Evolutionary conservation across 2,113 vertebrate genomes (phyloP), one percentile per base, ranked within the genome.

Genomic region (Cyrtonyx montezumae): DNA sequence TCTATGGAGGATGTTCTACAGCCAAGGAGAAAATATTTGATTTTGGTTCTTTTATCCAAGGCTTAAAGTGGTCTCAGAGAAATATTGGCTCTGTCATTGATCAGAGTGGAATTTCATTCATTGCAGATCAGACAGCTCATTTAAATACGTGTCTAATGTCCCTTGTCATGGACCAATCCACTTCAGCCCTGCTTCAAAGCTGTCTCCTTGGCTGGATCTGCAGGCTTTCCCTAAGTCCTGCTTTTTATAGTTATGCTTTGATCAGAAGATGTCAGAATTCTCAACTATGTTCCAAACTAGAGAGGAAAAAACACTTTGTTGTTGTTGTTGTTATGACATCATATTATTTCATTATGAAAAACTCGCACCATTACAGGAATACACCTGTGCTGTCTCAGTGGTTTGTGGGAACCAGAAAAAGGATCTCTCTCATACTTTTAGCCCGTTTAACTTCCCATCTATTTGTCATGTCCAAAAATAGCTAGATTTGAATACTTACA

Each of bases 31-130:
- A 96, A 95, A 91, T 80, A 94, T 91, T 93, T 11, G 1, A 85
- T 94, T 95, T 94, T 1, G 0, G 42, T 19, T 94, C 94, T 96
- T 96, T 94, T 87, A 94, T 94, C 65, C 6, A 1, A 74, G 68
- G 82, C 84, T 96, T 92, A 85, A 92, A 91, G 46, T 65, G 71
- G 45, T 94, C 87, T 96, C 82, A 48, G 51, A 77, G 86, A 95
- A 91, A 86, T 83, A 93, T 46, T 74, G 85, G 59, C 59, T 94
- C 36, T 88, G 84, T 65, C 79, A 75, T 45, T 93, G 89, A 94
- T 92, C 90, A 91, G 89, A 93, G 59, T 85, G 69, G 61, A 94
- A 95, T 94, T 96, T 94, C 65, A 85, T 90, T 95, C 87, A 82
- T 80, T 94, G 89, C 59, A 18, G 15, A 77, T 89, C 79, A 91